Evolutionary conservation across 2,888 invertebrate species (phyloP), one percentile per base, ranked within the genome.

Genomic region (Drosophila pegasa): DNA sequence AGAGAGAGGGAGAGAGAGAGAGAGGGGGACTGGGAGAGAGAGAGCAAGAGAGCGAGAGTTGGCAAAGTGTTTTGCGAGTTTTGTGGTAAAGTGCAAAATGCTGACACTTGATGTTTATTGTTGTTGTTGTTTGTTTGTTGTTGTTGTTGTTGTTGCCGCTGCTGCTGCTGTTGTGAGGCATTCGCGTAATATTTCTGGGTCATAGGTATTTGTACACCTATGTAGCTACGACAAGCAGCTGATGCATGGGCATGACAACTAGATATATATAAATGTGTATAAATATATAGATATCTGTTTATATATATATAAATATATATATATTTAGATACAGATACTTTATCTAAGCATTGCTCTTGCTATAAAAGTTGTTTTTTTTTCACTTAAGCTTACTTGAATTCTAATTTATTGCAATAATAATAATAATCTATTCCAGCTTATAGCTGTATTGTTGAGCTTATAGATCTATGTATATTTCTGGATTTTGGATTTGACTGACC

Each of bases 151-250:
- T 66, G 22, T 61, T 61, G 18, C 62, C 75, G 47, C 65, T 72
- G 43, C 31, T 70, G 78, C 77, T 80, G 71, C 8, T 51, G 20
- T 47, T 83, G 73, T 59, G 67, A 73, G 72, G 45, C 69, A 81
- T 66, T 84, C 75, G 82, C 80, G 70, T 82, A 68, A 78, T 82
- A 61, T 83, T 83, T 81, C 87, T 85, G 87, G 85, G 85, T 85
- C 85, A 85, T 64, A 82, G 64, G 72, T 73, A 72, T 71, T 56
- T 65, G 59, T 65, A 64, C 56, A 64, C 62, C 50, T 50, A 72
- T 14, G 12, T n/a, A 41, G 9, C 9, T 41, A 35, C 48, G 43
- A 57, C 59, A 35, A 62, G 41, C 33, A 14, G 57, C 58, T 43
- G 27, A 37, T 31, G 40, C 51, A 43, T 29, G 25, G 52, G 22